Percentiles rank a stretch among this genome's conserved stretches.
Conservation (phyloP, 1,140 invertebrate species). For the Globodera rostochiensis region DNA sequence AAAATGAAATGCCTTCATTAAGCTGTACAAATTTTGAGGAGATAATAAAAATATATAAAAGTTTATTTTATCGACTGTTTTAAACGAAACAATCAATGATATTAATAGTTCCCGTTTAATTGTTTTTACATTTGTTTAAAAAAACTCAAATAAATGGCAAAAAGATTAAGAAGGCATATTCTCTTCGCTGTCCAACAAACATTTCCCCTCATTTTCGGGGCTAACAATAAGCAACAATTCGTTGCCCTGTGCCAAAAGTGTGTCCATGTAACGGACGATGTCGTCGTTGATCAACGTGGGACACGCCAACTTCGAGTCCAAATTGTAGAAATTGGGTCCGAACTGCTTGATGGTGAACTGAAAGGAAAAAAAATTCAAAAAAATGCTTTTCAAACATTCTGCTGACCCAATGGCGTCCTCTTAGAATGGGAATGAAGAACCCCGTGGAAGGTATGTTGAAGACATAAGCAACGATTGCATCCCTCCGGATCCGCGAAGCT, state of each 20-base stretch:
- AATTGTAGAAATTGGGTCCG: slow-evolving; percentile 43
- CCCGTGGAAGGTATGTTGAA: slow-evolving; percentile 50
- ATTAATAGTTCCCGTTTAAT: no score
- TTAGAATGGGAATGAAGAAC: slow-evolving; percentile 42
- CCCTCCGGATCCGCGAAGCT: slow-evolving; percentile 40
- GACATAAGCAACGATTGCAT: slow-evolving; percentile 38
- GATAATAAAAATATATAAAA: no score
- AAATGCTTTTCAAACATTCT: slow-evolving; percentile 3
- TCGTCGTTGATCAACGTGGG: slow-evolving; percentile 41
- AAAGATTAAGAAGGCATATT: no score
- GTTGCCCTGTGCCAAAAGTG: slow-evolving; percentile 36
- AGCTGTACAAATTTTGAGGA: no score
- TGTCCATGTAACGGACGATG: slow-evolving; percentile 38
- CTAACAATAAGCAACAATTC: slow-evolving; percentile 29
- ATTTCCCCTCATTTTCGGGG: slow-evolving; percentile 30
- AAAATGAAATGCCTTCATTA: no score
- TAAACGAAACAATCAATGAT: no score
- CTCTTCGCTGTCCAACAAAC: no score
- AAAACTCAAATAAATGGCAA: no score
- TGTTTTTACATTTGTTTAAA: no score
- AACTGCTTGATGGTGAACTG: slow-evolving; percentile 48
- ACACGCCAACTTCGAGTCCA: slow-evolving; percentile 47
- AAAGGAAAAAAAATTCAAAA: slow-evolving; percentile 39
- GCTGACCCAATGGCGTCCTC: slow-evolving; percentile 53
- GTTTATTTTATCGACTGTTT: no score